Base-by-base conservation (phyloP, 2,888 invertebrate species). In the Fabriciana adippe region DNA sequence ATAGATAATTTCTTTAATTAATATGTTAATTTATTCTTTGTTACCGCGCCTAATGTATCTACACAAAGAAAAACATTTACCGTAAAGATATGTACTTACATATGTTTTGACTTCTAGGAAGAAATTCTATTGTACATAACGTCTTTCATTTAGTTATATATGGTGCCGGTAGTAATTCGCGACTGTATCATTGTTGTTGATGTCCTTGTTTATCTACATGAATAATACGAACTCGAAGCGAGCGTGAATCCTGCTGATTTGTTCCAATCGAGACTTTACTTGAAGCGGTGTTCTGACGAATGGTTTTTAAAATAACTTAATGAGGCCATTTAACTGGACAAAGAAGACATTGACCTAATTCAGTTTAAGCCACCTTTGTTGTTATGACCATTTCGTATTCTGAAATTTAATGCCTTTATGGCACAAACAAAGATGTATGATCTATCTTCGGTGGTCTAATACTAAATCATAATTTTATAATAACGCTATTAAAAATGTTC, bases 321-420 rank as follows among this genome's bases (percentile, higher is more conserved):
- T 66, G 70, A 63, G 64, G 21, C 56, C 60, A 8, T 65, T 70
- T 60, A 59, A 47, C 59, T 66, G 67, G 63, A 72, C 72, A 72
- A 72, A 72, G 63, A 55, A 67, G 67, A 48, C 72, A 72, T 72
- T 72, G 72, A 72, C 72, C 72, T 51, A 67, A 63, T 65, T 69
- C 53, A 18, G 5, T 53, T 35, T 55, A 57, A 65, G 56, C 60
- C 51, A 60, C 55, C 53, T 67, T 65, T 64, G 67, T 70, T 70
- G 63, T 59, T 45, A 62, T 66, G 35, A 41, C 47, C 51, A 63
- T 45, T 47, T 51, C 35, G 11, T 55, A 63, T 70, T 51, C 18
- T 18, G 54, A 48, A 18, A 53, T 45, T 14, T 16, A 53, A 60
- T 41, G 26, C 54, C 15, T 66, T 48, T 35, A 48, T 18, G 53